A percentile compares a stretch with the other conserved stretches of the same genome.
Conservation (phyloP, 2,797 vertebrate genomes). For the Sebastes goodei region DNA sequence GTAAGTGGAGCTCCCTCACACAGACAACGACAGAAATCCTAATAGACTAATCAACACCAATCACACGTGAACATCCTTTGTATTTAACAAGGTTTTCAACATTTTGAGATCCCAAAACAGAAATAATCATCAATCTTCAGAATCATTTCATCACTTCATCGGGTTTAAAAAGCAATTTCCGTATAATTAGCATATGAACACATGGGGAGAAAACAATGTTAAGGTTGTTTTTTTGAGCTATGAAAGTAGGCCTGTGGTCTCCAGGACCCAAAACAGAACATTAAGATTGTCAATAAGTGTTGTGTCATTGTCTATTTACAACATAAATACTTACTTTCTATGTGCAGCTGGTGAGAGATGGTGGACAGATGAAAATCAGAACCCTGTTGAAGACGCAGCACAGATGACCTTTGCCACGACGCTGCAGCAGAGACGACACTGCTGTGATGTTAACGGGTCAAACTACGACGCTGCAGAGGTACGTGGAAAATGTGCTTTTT, state of each 20-base stretch:
- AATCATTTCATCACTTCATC: background rate
- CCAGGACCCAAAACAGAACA: background rate
- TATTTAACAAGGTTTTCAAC: background rate
- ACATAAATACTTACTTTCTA: background rate
- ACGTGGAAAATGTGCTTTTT: background rate
- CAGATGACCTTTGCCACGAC: conserved; percentile 55
- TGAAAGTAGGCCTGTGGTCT: background rate
- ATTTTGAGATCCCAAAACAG: background rate
- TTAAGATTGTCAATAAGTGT: background rate
- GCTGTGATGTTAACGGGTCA: conserved; percentile 74
- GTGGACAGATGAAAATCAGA: conserved; percentile 76
- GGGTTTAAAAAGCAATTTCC: background rate
- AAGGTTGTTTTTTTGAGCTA: background rate
- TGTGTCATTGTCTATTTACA: background rate
- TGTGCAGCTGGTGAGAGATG: conserved; percentile 65
- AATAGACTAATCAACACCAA: background rate
- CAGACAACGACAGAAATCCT: background rate
- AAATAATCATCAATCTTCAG: background rate
- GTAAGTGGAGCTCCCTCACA: background rate
- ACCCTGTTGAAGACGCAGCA: conserved; percentile 72
- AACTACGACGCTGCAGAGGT: conserved; percentile 81
- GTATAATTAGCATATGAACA: background rate
- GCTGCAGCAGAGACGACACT: conserved; percentile 73
- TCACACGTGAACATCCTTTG: background rate
- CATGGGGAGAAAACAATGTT: background rate